These are phyloP conservation scores for Mormyrops attenuatus DNA, from an alignment of 2,797 vertebrate species.

Conservation along the genomic window DNA sequence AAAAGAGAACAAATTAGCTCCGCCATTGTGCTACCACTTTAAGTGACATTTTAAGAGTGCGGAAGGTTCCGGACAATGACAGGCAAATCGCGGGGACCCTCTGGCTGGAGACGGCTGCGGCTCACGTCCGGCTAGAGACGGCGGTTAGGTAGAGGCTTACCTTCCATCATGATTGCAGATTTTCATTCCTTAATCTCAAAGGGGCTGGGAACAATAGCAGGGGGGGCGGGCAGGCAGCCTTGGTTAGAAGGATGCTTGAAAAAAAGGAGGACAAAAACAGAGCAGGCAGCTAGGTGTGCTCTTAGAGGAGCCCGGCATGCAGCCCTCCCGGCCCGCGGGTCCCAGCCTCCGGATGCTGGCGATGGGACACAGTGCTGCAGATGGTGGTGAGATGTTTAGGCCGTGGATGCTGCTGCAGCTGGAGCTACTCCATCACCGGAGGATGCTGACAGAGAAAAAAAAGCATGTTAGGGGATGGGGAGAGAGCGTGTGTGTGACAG, in stretches of 20 bases:
- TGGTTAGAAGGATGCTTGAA: slow-evolving; percentile 19
- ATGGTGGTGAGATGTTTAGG: slow-evolving; percentile 45
- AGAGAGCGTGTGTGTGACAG: slow-evolving; percentile 19
- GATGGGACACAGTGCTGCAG: slow-evolving; percentile 34
- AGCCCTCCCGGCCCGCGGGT: slow-evolving; percentile 15
- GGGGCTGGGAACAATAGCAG: slow-evolving; percentile 21
- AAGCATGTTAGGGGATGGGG: slow-evolving; percentile 32
- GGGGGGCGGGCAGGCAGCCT: neutral
- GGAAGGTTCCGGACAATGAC: slow-evolving; percentile 6
- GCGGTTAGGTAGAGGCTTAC: slow-evolving; percentile 42
- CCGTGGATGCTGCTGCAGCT: slow-evolving; percentile 46
- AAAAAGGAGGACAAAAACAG: slow-evolving; percentile 14
- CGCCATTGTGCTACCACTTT: slow-evolving; percentile 19
- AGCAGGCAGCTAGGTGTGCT: neutral
- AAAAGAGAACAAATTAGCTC: slow-evolving; percentile 11
- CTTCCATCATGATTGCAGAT: slow-evolving; percentile 75
- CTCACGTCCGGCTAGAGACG: neutral
- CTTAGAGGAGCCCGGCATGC: neutral
- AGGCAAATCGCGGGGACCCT: neutral
- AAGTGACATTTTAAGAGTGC: neutral
- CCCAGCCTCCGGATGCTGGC: slow-evolving; percentile 46
- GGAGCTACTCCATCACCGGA: slow-evolving; percentile 61
- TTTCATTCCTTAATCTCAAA: slow-evolving; percentile 64
- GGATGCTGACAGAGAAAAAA: slow-evolving; percentile 54
- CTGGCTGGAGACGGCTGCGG: neutral